Evolutionary conservation across 2,888 invertebrate genomes (phyloP).

Genomic region (Apotomis betuletana): DNA sequence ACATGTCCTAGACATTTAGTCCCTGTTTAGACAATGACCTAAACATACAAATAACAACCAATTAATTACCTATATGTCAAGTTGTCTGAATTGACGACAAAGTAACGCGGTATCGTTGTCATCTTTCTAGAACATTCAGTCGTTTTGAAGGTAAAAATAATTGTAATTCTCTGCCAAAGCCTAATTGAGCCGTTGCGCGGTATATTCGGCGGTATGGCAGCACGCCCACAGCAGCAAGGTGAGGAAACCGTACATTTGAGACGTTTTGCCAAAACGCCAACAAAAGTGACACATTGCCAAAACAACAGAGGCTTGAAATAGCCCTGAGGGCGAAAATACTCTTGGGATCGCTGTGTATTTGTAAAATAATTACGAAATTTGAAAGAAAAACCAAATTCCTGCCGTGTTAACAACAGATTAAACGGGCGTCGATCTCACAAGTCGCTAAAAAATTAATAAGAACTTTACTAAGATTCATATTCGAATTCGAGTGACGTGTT

Average conservation of each 20-base stretch:
- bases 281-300: conserved; percentile 34
- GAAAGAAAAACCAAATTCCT: background rate
- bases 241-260: conserved; percentile 19
- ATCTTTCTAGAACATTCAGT: background rate
- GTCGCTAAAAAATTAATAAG: too few relatives aligned
- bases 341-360: conserved; percentile 2
- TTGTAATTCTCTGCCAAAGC: conserved; percentile 25
- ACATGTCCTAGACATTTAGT: too few relatives aligned
- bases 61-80: background rate
- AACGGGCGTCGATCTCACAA: too few relatives aligned
- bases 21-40: too few relatives aligned
- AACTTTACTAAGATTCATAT: too few relatives aligned
- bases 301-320: conserved; percentile 20
- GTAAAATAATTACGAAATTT: too few relatives aligned
- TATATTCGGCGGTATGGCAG: conserved; percentile 27
- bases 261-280: conserved; percentile 29
- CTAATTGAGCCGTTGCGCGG: conserved; percentile 22
- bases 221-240: conserved; percentile 27
- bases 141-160: conserved; percentile 18
- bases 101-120: background rate
- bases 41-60: background rate
- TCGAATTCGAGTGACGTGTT: too few relatives aligned
- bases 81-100: background rate
- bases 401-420: background rate
- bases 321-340: conserved; percentile 22